Base-by-base conservation (phyloP, 2,888 invertebrate genomes). In the Cantharis flavilabris region DNA sequence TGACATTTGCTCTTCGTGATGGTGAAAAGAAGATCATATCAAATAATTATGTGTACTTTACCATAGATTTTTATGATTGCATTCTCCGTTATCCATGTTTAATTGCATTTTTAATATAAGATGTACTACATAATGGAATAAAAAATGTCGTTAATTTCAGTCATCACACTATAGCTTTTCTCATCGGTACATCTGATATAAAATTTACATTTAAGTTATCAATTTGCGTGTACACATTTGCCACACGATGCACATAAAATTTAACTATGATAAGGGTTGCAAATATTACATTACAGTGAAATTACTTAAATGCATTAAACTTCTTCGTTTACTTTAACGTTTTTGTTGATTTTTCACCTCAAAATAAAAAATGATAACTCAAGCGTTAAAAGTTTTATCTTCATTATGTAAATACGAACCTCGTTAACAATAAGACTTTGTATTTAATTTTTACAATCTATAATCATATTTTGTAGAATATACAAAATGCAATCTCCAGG, bases 321-420 rank as follows among this genome's bases (percentile, higher is more conserved):
- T 80, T 76, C 78, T 79, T 76, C 64, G 80, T 81, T 79, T 79
- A 72, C 77, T 78, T 73, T 76, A 49, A 2, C n/a, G 7, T 49
- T 49, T n/a, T 49, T 49, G 49, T 49, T 49, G 49, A 49, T 49
- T n/a, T 49, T 49, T n/a, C 33, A 49, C n/a, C n/a, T n/a, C n/a
- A 49, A 49, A 49, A 49, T n/a, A 49, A n/a, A 49, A 49, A 49
- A n/a, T 7, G 7, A 49, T 49, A 49, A 49, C 49, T n/a, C 49
- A 49, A 49, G n/a, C 49, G 49, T 49, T 49, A 49, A 49, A 49
- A 49, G 49, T 49, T n/a, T 49, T 49, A 49, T 49, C 49, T n/a
- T 49, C 49, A 49, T 49, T 49, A 49, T 49, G 49, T n/a, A 49
- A 49, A 49, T 49, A 49, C n/a, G 7, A n/a, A 49, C 49, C 49